A percentile compares a stretch with the other conserved stretches of the same genome.
Evolutionary conservation across 2,797 vertebrate genomes (phyloP).

Genomic region (Falco peregrinus): DNA sequence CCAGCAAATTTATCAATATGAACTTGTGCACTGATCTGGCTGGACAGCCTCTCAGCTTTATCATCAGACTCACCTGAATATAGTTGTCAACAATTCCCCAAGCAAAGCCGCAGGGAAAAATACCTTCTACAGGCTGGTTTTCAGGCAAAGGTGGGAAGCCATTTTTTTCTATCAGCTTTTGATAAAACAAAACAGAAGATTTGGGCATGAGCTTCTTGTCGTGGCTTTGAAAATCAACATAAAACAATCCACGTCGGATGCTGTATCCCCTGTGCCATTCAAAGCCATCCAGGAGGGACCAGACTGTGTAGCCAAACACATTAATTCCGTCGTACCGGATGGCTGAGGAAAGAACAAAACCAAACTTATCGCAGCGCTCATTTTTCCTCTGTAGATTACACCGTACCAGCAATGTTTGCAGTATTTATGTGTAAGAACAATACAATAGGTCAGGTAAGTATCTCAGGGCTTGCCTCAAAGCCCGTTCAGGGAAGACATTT

Average conservation of each 20-base stretch:
- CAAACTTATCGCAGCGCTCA: not conserved
- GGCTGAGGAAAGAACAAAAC: constrained; percentile 78
- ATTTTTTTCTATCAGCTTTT: constrained; percentile 90
- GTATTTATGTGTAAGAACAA: not conserved
- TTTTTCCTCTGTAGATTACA: not conserved
- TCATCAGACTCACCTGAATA: constrained; percentile 84
- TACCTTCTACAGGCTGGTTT: constrained; percentile 84
- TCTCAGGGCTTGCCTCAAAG: not conserved
- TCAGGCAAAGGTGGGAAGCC: constrained; percentile 92
- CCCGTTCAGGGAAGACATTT: not conserved
- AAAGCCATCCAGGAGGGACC: constrained; percentile 95
- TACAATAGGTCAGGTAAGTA: not conserved
- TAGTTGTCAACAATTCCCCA: constrained; percentile 94
- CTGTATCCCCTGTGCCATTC: constrained; percentile 93
- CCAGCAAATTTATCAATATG: not conserved
- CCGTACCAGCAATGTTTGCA: not conserved
- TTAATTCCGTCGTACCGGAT: constrained; percentile 86
- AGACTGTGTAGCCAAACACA: constrained; percentile 94
- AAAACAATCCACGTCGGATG: constrained; percentile 92
- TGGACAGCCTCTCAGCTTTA: not conserved
- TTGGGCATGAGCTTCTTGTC: constrained; percentile 91
- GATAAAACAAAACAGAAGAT: constrained; percentile 94
- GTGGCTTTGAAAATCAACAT: constrained; percentile 90
- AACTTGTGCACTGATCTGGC: not conserved
- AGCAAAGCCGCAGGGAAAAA: constrained; percentile 90